Evolutionary conservation across 2,888 invertebrate species (phyloP).

Genomic region (Siphlonurus alternatus): DNA sequence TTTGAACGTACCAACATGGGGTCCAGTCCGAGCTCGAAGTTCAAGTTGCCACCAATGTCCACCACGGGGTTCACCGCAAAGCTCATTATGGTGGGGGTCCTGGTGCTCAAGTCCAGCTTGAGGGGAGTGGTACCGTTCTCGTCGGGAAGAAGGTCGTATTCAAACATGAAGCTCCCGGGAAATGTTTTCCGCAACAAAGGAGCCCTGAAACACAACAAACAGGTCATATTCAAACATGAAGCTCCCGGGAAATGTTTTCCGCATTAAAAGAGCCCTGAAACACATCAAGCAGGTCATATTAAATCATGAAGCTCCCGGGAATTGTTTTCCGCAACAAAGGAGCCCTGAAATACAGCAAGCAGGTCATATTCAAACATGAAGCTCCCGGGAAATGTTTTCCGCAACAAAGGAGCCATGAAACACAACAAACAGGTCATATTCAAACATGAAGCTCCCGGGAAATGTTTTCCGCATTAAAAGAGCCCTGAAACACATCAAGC

Average conservation of each 20-base stretch:
- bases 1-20: slow-evolving; percentile 36
- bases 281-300: slow-evolving; percentile 53
- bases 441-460: slow-evolving; percentile 58
- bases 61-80: slow-evolving; percentile 50
- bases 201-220: slow-evolving; percentile 25
- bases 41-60: slow-evolving; percentile 67
- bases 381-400: slow-evolving; percentile 52
- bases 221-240: slow-evolving; percentile 61
- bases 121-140: slow-evolving; percentile 44
- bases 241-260: slow-evolving; percentile 52
- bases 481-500: slow-evolving; percentile 25
- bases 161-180: slow-evolving; percentile 58
- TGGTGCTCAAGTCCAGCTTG: slow-evolving; percentile 47
- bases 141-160: slow-evolving; percentile 49
- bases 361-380: slow-evolving; percentile 61
- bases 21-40: slow-evolving; percentile 50
- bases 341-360: slow-evolving; percentile 25
- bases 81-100: slow-evolving; percentile 43
- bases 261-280: slow-evolving; percentile 24
- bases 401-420: slow-evolving; percentile 24
- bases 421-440: slow-evolving; percentile 53
- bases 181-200: slow-evolving; percentile 40
- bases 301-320: slow-evolving; percentile 57
- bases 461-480: slow-evolving; percentile 40
- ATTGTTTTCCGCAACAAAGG: slow-evolving; percentile 40